phyloP scores from a whole-genome alignment of 2,888 invertebrate species.

The Sabatieria punctata region DNA sequence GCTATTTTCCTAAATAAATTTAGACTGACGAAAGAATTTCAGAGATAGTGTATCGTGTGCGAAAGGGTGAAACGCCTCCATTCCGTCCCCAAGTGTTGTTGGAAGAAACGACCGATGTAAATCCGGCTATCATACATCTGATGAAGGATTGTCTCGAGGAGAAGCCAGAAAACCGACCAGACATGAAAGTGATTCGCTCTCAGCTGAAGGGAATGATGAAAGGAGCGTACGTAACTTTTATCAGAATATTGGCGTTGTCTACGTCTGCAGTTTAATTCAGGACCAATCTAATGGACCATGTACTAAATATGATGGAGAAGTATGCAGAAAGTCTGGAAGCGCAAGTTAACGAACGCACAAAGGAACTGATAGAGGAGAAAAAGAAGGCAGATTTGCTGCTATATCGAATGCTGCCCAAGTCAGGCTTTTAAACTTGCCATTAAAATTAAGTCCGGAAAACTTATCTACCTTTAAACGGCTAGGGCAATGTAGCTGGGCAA shows the following conservation, averaged over 20 bases:
- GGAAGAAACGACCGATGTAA: too few species aligned
- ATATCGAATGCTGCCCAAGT: conserved; percentile 8
- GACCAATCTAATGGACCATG: conserved; percentile 7
- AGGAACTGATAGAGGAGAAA: conserved; percentile 3
- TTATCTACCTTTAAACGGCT: too few species aligned
- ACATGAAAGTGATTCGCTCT: not conserved
- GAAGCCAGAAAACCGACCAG: too few species aligned
- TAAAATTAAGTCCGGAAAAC: too few species aligned
- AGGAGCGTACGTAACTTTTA: not conserved
- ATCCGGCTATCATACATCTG: too few species aligned
- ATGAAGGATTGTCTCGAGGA: conserved; percentile 1
- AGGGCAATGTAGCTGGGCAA: too few species aligned
- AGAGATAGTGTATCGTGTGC: conserved; percentile 4
- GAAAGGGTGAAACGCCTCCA: conserved; percentile 6
- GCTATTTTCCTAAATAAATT: too few species aligned
- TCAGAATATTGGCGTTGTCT: too few species aligned
- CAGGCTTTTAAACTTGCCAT: too few species aligned
- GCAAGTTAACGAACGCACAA: conserved; percentile 2
- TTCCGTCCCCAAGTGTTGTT: conserved; percentile 5
- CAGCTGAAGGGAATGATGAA: conserved; percentile 1
- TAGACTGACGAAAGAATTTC: too few species aligned
- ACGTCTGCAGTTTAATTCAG: too few species aligned
- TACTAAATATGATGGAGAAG: conserved; percentile 8
- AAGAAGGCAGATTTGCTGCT: conserved; percentile 5
- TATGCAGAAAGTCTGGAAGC: conserved; percentile 2